These are phyloP conservation scores for Ochlodes sylvanus DNA, from an alignment of 2,888 invertebrate species.

Conservation along the genomic window DNA sequence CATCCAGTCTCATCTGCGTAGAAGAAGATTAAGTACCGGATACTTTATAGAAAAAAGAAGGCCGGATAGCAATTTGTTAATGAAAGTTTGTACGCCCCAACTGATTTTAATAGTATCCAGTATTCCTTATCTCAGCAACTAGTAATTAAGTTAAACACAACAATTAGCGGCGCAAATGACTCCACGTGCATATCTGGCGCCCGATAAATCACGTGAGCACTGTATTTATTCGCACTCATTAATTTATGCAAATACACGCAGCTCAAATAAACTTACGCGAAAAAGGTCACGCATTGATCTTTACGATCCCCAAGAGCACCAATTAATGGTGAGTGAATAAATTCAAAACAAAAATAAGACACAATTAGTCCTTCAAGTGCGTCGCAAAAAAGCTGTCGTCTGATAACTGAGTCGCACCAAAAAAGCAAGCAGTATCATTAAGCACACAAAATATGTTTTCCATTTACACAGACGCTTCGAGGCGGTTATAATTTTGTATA, in stretches of 20 bases:
- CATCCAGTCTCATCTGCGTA: no score
- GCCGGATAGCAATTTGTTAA: background rate
- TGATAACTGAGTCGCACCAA: conserved; percentile 77
- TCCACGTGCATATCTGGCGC: background rate
- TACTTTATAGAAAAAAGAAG: background rate
- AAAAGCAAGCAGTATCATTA: conserved; percentile 83
- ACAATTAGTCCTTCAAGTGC: conserved; percentile 59
- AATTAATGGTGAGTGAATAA: conserved; percentile 76
- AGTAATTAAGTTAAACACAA: conserved; percentile 9
- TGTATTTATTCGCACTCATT: conserved; percentile 39
- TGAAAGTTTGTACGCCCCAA: background rate
- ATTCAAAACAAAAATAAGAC: conserved; percentile 68
- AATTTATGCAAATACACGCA: conserved; percentile 41
- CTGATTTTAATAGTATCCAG: no score
- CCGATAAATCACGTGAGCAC: conserved; percentile 34
- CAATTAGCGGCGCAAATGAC: conserved; percentile 5
- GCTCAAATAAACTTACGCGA: conserved; percentile 42
- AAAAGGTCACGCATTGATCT: conserved; percentile 63
- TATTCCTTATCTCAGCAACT: background rate
- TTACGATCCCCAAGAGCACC: conserved; percentile 63
- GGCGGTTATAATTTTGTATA: conserved; percentile 84
- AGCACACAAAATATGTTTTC: conserved; percentile 85
- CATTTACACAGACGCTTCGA: conserved; percentile 82
- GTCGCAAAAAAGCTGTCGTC: conserved; percentile 74
- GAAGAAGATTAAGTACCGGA: no score